Conservation (phyloP, 2,888 invertebrate species). For the Hypena proboscidalis region DNA sequence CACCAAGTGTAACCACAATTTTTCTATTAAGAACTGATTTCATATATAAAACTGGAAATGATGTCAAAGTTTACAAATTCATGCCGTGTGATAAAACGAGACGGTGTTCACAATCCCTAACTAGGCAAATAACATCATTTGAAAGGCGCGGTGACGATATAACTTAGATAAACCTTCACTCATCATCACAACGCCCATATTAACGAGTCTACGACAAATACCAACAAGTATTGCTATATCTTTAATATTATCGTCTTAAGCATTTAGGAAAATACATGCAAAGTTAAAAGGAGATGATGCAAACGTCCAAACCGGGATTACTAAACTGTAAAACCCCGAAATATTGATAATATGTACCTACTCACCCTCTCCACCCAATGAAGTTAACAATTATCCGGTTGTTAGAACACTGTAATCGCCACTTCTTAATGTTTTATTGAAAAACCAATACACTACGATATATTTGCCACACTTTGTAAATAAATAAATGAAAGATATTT, state of each 20-base stretch:
- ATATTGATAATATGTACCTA: constrained; percentile 65
- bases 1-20: too few relatives aligned
- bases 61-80: constrained; percentile 7
- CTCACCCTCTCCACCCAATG: constrained; percentile 78
- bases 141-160: constrained; percentile 58
- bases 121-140: constrained; percentile 40
- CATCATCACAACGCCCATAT: constrained; percentile 76
- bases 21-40: constrained; percentile 10
- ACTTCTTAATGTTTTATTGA: constrained; percentile 47
- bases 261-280: constrained; percentile 8
- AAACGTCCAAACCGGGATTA: constrained; percentile 26
- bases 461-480: constrained; percentile 55
- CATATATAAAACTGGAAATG: constrained; percentile 5
- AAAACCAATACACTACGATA: constrained; percentile 54
- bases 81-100: constrained; percentile 17
- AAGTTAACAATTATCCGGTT: constrained; percentile 69
- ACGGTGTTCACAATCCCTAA: constrained; percentile 24
- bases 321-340: constrained; percentile 51
- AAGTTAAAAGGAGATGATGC: constrained; percentile 9
- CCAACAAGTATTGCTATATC: constrained; percentile 8
- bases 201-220: constrained; percentile 33
- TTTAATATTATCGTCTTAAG: constrained; percentile 4
- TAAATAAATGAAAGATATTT: constrained; percentile 57
- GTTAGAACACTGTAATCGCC: constrained; percentile 54
- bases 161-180: constrained; percentile 65